Base-by-base conservation (phyloP, 2,113 vertebrate genomes). In the Rutilus rutilus region DNA sequence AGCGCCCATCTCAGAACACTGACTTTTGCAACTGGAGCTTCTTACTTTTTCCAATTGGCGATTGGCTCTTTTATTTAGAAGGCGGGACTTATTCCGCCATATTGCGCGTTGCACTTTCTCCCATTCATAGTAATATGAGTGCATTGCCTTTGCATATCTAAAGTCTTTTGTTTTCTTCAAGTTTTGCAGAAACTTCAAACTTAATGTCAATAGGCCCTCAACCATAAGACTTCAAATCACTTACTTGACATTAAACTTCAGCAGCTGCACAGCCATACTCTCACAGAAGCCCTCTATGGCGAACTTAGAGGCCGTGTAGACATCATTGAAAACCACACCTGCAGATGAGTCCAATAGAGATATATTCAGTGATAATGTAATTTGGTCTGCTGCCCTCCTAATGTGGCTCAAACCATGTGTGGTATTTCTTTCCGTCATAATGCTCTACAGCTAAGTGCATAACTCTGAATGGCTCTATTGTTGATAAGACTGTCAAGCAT, bases 231-330 rank as follows among this genome's bases (percentile, higher is more conserved):
- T 85, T 21, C 52, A 4, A 59, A 10, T 71, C 85, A 91, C 95
- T 95, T 93, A 99, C 97, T 94, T 95, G 87, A 99, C 90, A 86
- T 97, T 96, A 93, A 98, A 99, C 89, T 96, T 96, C 57, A 96
- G 94, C 78, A 99, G 92, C 73, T 99, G 97, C 85, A 99, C 95
- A 0, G 97, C 96, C 90, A 99, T 90, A 59, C 97, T 97, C 93
- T 99, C 97, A 23, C 97, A 99, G 93, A 99, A 98, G 0, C 97
- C 97, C 89, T 99, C 97, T 89, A 99, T 93, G 21, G 97, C 97
- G 11, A 99, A 98, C 92, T 98, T 99, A 77, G 97, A 99, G 89
- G 97, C 97, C 0, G 97, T 95, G 6, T 99, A 98, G 91, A 97
- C 90, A 0, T 99, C 97, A 0, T 98, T 99, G 90, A 99, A 99